Percentiles rank a stretch among this genome's conserved stretches.
These are phyloP conservation scores for Alethe diademata DNA, from an alignment of 2,113 vertebrate species.

Conservation along the genomic window DNA sequence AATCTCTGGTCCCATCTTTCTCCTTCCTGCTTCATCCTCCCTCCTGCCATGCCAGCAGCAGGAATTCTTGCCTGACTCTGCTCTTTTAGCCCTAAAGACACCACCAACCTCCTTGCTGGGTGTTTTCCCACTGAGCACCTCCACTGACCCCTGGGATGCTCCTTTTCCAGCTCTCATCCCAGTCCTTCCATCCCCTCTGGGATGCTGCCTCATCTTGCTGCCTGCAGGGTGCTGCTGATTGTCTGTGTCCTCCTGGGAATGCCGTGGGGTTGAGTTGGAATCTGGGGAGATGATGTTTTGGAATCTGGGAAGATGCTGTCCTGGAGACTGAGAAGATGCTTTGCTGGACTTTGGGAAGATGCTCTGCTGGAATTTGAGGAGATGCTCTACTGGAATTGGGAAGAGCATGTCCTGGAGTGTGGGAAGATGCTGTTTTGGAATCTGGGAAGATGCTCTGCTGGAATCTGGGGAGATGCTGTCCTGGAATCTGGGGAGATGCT, in stretches of 20 bases:
- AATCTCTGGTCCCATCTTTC: background rate
- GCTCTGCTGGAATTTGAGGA: no score
- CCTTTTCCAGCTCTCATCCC: background rate
- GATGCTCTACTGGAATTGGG: background rate
- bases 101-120: background rate
- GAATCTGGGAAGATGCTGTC: background rate
- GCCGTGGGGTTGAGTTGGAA: background rate
- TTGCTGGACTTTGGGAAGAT: accelerated
- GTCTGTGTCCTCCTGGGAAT: background rate
- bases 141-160: background rate
- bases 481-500: background rate
- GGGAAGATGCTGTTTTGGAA: background rate
- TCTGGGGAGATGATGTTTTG: background rate
- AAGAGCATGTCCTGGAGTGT: accelerated
- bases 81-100: background rate
- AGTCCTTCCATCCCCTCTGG: background rate
- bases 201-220: background rate
- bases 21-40: background rate
- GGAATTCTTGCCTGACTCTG: background rate
- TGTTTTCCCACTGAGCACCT: background rate
- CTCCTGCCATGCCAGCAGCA: background rate
- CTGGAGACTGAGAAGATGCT: accelerated
- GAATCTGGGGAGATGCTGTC: background rate
- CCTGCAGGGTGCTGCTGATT: background rate
- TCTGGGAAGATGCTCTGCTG: accelerated